Base-by-base conservation (phyloP, 2,113 vertebrate species). In the Calyptommatus sinebrachiatus region DNA sequence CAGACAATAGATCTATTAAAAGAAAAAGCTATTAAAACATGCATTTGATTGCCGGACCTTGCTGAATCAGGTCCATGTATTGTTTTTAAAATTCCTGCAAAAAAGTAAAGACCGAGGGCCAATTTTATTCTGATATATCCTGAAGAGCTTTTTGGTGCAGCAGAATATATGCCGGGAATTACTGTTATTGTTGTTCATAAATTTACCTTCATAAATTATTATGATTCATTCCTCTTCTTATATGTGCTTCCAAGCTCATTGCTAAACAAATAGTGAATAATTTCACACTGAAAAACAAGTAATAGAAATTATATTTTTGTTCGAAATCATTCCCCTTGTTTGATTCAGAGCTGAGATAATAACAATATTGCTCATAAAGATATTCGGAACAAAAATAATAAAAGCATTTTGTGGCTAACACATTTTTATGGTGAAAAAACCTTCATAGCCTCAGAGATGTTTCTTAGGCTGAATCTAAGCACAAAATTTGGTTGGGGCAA, bases 261-360 rank as follows among this genome's bases (percentile, higher is more conserved):
- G 76, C 81, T 71, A 83, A 50, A 41, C 28, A 60, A 85, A 79
- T 7, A 73, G 70, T 71, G 82, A 86, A 81, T 45, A 72, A 71
- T 78, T 67, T 78, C 76, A 85, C 88, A 82, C 7, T 45, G 84
- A 68, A 81, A 67, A 9, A 26, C 20, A 1, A n/a, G 46, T 26
- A 41, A 6, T 24, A 65, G 45, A 20, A 24, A 8, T 53, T 45
- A 26, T n/a, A 61, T 24, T 61, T 78, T 70, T 31, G 29, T 83
- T 21, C 45, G 71, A 45, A 57, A 67, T 82, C 85, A 80, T 86
- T 80, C 28, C 22, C 31, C 57, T 26, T 35, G 73, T 41, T 74
- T 45, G 31, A 22, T 26, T 63, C 73, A 63, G 12, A 63, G 22
- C 24, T 45, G 62, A 61, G 21, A 22, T 45, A n/a, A 18, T 41